A percentile compares a stretch with the other conserved stretches of the same genome.
phyloP scores from a whole-genome alignment of 2,888 invertebrate genomes.

The Tenthredo amoena region DNA sequence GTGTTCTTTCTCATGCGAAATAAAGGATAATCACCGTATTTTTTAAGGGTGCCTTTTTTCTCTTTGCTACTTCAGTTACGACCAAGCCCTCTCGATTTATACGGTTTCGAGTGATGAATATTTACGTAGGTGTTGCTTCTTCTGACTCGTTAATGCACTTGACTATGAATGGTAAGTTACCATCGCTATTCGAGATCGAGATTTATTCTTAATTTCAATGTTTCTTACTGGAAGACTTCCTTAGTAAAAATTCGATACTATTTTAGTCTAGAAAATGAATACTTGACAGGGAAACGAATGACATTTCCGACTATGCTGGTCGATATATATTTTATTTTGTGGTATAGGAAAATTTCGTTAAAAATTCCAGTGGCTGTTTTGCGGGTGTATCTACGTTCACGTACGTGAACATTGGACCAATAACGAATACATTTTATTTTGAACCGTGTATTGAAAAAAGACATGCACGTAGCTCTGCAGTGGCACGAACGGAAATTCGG shows the following conservation, averaged over 20 bases:
- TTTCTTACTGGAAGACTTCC: background rate
- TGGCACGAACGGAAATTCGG: conserved; percentile 40
- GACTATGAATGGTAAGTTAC: background rate
- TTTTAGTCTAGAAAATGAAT: background rate
- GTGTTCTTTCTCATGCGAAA: conserved; percentile 17
- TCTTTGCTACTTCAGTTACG: background rate
- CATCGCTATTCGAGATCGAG: background rate
- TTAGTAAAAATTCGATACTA: background rate
- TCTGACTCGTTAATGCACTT: background rate
- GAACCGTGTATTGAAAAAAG: conserved; percentile 20
- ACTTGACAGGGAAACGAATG: conserved; percentile 8
- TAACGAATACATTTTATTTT: conserved; percentile 45
- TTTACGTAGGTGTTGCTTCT: background rate
- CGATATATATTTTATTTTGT: conserved; percentile 38
- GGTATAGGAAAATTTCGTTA: conserved; percentile 3
- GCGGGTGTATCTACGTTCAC: conserved; percentile 33
- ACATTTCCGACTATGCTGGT: conserved; percentile 1
- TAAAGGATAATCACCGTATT: background rate
- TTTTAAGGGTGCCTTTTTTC: conserved; percentile 1
- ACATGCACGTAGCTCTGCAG: conserved; percentile 34
- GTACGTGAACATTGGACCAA: conserved; percentile 40
- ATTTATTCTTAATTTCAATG: background rate
- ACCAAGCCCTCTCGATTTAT: conserved; percentile 29
- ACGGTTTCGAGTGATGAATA: conserved; percentile 19
- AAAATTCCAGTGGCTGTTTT: conserved; percentile 28